Evolutionary conservation across 2,113 vertebrate genomes (phyloP).

Genomic region (Catharus fuscescens): DNA sequence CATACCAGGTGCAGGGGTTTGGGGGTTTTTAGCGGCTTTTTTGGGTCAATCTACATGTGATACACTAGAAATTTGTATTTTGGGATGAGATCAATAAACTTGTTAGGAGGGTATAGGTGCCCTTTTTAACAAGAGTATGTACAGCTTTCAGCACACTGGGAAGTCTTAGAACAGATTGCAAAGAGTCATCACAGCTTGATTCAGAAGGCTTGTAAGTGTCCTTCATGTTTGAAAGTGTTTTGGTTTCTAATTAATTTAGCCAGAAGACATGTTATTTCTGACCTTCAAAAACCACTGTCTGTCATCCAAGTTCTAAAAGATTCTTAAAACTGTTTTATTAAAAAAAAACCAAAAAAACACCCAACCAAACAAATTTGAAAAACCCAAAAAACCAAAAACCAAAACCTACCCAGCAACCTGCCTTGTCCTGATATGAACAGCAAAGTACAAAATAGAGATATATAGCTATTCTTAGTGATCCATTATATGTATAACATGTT

Average conservation of each 20-base stretch:
- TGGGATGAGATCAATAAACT: background rate
- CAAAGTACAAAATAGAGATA: background rate
- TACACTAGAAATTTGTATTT: background rate
- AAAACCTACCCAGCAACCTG: background rate
- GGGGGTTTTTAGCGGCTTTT: background rate
- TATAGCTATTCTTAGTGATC: background rate
- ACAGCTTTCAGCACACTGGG: constrained; percentile 1
- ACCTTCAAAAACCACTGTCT: constrained; percentile 41
- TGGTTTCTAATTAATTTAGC: constrained; percentile 56
- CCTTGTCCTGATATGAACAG: background rate
- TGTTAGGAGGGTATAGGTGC: background rate
- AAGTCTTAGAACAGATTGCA: constrained; percentile 49
- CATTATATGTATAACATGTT: background rate
- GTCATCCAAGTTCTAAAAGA: constrained; percentile 11
- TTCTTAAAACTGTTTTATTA: background rate
- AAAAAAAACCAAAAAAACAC: background rate
- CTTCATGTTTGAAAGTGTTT: constrained; percentile 25
- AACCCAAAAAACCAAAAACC: background rate
- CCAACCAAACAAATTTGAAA: background rate
- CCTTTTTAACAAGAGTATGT: background rate
- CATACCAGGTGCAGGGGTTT: background rate
- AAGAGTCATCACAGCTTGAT: constrained; percentile 46
- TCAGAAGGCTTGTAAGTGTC: constrained; percentile 18
- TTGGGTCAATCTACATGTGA: background rate
- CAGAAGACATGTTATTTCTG: constrained; percentile 29